Percentiles rank a stretch among this genome's conserved stretches.
Evolutionary conservation across 2,888 invertebrate species (phyloP).

Genomic region (Melanostoma mellinum): DNA sequence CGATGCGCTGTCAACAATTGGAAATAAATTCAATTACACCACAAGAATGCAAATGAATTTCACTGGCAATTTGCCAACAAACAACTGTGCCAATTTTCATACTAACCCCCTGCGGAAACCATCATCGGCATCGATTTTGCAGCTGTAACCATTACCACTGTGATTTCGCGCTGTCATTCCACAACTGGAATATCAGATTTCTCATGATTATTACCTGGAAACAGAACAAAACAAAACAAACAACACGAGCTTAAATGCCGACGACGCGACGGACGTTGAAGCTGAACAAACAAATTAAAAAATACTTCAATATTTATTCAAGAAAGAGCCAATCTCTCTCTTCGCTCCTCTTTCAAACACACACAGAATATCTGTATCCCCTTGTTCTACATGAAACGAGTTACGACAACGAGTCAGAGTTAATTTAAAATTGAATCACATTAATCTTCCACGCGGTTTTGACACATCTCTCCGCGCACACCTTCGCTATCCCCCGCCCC

Average conservation of each 20-base stretch:
- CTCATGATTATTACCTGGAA: slow-evolving; percentile 20
- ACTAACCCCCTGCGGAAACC: background rate
- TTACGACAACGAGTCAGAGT: slow-evolving; percentile 60
- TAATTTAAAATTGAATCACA: slow-evolving; percentile 72
- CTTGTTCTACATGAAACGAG: slow-evolving; percentile 8
- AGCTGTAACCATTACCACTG: background rate
- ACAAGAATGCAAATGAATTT: slow-evolving; percentile 42
- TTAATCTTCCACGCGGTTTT: slow-evolving; percentile 66
- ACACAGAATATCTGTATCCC: background rate
- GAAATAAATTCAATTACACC: slow-evolving; percentile 56
- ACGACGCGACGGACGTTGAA: slow-evolving; percentile 14
- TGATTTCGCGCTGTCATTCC: slow-evolving; percentile 34
- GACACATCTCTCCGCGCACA: slow-evolving; percentile 44
- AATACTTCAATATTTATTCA: slow-evolving; percentile 70
- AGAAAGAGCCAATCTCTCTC: slow-evolving; percentile 57
- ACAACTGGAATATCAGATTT: slow-evolving; percentile 54
- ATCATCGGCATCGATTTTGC: slow-evolving; percentile 18
- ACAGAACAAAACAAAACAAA: background rate
- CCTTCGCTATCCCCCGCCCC: background rate
- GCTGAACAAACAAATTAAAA: slow-evolving; percentile 70
- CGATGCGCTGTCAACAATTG: slow-evolving; percentile 49
- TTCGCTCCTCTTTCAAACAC: no score
- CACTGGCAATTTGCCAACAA: slow-evolving; percentile 23
- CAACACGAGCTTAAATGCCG: slow-evolving; percentile 29
- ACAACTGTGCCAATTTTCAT: slow-evolving; percentile 12